A percentile compares a stretch with the other conserved stretches of the same genome.
phyloP scores from a whole-genome alignment of 2,113 vertebrate species.

The Alligator sinensis region DNA sequence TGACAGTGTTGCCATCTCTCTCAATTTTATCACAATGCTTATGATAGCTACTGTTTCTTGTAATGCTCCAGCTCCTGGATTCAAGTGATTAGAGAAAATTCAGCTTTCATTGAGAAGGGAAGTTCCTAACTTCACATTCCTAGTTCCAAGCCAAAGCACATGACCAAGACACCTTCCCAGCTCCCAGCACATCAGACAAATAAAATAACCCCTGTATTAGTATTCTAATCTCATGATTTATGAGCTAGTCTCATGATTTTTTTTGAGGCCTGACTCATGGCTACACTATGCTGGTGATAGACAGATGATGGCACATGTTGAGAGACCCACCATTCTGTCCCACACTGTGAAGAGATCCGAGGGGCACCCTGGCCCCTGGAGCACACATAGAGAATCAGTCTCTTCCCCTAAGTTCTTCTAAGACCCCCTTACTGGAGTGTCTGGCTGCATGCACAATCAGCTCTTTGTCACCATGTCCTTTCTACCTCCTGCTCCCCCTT shows the following conservation, averaged over 20 bases:
- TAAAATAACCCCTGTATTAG: not conserved
- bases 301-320: not conserved
- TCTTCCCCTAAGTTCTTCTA: not conserved
- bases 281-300: not conserved
- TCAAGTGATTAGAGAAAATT: not conserved
- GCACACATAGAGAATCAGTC: not conserved
- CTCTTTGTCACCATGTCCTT: not conserved
- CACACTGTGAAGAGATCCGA: not conserved
- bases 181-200: not conserved
- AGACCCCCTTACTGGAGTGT: not conserved
- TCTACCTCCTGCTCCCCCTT: too few species aligned
- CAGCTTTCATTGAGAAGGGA: not conserved
- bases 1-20: not conserved
- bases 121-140: not conserved
- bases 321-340: not conserved
- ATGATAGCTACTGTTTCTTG: not conserved
- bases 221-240: not conserved
- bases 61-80: not conserved
- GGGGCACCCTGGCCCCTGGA: not conserved
- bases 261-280: not conserved
- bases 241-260: not conserved
- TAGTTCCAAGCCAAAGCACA: not conserved
- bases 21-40: not conserved
- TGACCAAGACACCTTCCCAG: not conserved
- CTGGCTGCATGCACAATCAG: not conserved